Evolutionary conservation across 2,888 invertebrate genomes (phyloP).

Genomic region (Cataglyphis livida): DNA sequence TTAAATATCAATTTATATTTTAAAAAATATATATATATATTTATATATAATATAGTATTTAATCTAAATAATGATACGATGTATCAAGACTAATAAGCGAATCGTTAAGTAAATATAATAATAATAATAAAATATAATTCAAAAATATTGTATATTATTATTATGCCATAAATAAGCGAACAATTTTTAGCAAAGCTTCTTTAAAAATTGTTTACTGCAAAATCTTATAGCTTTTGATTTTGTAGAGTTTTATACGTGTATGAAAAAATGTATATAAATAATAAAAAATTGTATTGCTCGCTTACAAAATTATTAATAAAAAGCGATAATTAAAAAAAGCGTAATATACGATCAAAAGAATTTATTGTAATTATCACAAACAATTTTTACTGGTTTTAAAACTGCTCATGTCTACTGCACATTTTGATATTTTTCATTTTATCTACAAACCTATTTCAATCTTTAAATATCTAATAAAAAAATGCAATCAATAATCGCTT

Average conservation of each 20-base stretch:
- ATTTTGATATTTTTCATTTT: slow-evolving; percentile 18
- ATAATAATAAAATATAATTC: too few species aligned
- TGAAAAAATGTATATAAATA: not conserved
- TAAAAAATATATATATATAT: too few species aligned
- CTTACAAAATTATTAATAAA: slow-evolving; percentile 1
- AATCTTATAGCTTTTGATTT: not conserved
- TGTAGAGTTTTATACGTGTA: not conserved
- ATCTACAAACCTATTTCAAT: not conserved
- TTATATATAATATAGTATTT: not conserved
- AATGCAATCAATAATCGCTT: slow-evolving; percentile 27
- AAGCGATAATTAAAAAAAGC: not conserved
- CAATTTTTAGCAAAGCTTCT: not conserved
- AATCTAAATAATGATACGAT: not conserved
- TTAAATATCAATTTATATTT: not conserved
- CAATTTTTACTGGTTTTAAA: slow-evolving; percentile 1
- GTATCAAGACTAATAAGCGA: not conserved
- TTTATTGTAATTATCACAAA: not conserved
- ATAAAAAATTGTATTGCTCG: not conserved
- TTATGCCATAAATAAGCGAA: not conserved
- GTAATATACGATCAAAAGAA: not conserved
- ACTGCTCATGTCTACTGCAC: slow-evolving; percentile 42
- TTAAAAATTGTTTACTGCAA: not conserved
- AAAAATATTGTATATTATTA: too few species aligned
- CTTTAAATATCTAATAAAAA: slow-evolving; percentile 8
- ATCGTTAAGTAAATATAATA: too few species aligned